Base-by-base conservation (phyloP, 2,797 vertebrate genomes). In the Sebastes taczanowskii region DNA sequence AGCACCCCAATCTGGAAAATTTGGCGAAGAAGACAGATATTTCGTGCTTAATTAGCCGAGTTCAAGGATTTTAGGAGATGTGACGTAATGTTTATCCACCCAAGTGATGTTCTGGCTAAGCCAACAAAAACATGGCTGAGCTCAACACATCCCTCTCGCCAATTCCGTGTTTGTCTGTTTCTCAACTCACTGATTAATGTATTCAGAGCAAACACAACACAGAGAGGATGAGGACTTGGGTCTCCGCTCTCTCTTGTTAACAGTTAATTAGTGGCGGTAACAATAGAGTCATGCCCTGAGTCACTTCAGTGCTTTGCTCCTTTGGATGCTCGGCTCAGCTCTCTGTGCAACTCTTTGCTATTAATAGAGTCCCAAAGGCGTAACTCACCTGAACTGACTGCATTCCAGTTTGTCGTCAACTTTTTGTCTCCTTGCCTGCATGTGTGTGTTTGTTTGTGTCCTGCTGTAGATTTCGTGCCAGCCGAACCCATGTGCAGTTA, bases 301-400 rank as follows among this genome's bases (percentile, higher is more conserved):
- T 77, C 35, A 55, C 79, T 78, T 85, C 42, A 14, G 18, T 5
- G 52, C 77, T 63, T 64, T 74, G 16, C 72, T 84, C 73, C 61
- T 81, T 66, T 68, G 80, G 71, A 74, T 66, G 55, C 60, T 63
- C 59, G 16, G 23, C 69, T 74, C 58, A 62, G 27, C 69, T 74
- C 58, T 74, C 77, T 63, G 56, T 23, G 35, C 69, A 60, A 32
- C 59, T 16, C 64, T 35, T 20, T 60, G 23, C 78, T 89, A 90
- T 82, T 89, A 89, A 88, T 90, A 92, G 88, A 86, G 38, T 11
- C 69, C 52, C 35, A 38, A 52, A 85, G 88, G 78, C 64, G 35
- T 22, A 32, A 63, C 81, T 79, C 83, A 89, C 89, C 93, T 92
- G 83, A 87, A 73, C 86, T 8, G 83, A 92, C 93, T 74, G 71